These are phyloP conservation scores for Pammene aurita DNA, from an alignment of 2,888 invertebrate genomes.

Conservation along the genomic window DNA sequence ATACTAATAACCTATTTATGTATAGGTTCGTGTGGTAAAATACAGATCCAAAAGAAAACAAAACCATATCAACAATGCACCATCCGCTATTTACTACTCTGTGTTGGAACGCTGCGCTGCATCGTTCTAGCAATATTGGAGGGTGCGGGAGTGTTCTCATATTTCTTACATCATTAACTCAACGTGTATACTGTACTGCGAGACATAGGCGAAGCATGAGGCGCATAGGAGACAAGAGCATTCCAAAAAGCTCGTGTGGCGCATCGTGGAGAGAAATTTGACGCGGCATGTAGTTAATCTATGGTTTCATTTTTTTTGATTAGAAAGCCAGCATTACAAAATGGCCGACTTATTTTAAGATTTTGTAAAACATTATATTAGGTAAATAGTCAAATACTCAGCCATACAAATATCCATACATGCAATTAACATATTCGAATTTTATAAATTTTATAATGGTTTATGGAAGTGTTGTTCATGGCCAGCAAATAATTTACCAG, in stretches of 20 bases:
- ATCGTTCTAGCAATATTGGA: constrained; percentile 52
- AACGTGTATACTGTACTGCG: constrained; percentile 47
- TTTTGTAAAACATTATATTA: too few species aligned
- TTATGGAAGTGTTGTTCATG: too few species aligned
- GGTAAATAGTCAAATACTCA: too few species aligned
- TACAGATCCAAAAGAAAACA: background rate
- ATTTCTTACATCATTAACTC: constrained; percentile 76
- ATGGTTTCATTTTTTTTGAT: background rate
- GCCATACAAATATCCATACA: too few species aligned
- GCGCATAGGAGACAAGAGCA: constrained; percentile 2
- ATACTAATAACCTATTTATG: too few species aligned
- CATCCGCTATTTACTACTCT: constrained; percentile 16
- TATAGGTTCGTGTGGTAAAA: too few species aligned
- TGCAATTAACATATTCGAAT: too few species aligned
- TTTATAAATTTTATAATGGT: too few species aligned
- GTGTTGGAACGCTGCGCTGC: constrained; percentile 43
- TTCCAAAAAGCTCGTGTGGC: constrained; percentile 7
- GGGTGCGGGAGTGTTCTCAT: constrained; percentile 59
- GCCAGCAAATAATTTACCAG: too few species aligned
- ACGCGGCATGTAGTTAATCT: background rate
- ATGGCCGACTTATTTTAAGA: too few species aligned
- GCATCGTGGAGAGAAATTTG: background rate
- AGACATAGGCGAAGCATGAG: constrained; percentile 1
- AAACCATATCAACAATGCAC: constrained; percentile 1
- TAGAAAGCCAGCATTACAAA: background rate